Evolutionary conservation across 2,797 vertebrate genomes (phyloP).

Genomic region (Eulemur mongoz): DNA sequence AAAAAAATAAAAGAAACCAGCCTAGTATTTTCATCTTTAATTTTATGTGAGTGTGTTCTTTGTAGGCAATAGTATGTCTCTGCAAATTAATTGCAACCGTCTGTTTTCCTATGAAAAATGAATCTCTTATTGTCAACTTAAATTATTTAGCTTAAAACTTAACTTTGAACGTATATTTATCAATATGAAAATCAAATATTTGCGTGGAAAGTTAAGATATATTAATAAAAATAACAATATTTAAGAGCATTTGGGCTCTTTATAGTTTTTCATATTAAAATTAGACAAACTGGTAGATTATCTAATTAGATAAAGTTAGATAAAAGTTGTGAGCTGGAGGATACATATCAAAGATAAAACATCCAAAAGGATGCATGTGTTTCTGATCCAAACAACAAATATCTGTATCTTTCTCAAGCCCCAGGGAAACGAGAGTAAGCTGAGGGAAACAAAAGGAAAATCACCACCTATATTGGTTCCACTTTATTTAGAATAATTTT

Average conservation of each 20-base stretch:
- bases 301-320: neutral
- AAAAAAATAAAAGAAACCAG: neutral
- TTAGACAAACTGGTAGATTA: neutral
- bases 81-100: constrained; percentile 25
- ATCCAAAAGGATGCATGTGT: neutral
- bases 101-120: neutral
- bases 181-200: neutral
- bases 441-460: neutral
- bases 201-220: neutral
- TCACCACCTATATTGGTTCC: neutral
- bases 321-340: neutral
- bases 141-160: constrained; percentile 31
- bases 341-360: neutral
- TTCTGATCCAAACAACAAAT: neutral
- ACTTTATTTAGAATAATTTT: neutral
- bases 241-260: neutral
- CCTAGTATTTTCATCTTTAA: neutral
- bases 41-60: constrained; percentile 23
- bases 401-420: neutral
- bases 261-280: neutral
- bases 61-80: constrained; percentile 15
- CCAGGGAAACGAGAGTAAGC: neutral
- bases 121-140: constrained; percentile 24
- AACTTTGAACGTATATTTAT: neutral
- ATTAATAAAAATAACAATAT: neutral